phyloP scores from a whole-genome alignment of 2,797 vertebrate species.

The Orestias chungarensis region DNA sequence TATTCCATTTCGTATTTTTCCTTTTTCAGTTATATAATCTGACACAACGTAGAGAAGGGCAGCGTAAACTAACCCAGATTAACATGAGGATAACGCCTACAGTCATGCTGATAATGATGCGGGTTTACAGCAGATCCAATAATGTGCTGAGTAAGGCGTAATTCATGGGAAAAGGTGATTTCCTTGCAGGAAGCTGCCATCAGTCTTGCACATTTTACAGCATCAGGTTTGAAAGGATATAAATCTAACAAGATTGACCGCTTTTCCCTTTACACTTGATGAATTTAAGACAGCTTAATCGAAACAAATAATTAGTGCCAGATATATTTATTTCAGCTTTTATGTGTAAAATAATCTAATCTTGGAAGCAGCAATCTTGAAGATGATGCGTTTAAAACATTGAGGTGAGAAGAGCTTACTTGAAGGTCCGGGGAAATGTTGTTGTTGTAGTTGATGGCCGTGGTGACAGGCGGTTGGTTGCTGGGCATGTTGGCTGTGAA shows the following conservation, averaged over 20 bases:
- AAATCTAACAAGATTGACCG: not conserved
- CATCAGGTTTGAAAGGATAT: conserved; percentile 15
- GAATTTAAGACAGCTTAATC: conserved; percentile 27
- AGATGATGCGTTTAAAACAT: not conserved
- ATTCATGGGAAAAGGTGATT: conserved; percentile 52
- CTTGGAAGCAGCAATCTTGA: conserved; percentile 2
- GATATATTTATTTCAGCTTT: not conserved
- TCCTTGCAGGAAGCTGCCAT: conserved; percentile 7
- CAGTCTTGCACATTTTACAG: conserved; percentile 2
- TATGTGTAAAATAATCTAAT: conserved; percentile 24
- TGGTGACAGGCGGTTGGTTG: conserved; percentile 43
- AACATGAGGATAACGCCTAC: conserved; percentile 19
- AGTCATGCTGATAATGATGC: conserved; percentile 34
- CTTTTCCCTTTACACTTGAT: conserved; percentile 9
- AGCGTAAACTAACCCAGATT: conserved; percentile 31
- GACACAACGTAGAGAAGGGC: conserved; percentile 18
- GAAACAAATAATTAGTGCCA: conserved; percentile 4
- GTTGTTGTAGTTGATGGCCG: conserved; percentile 62
- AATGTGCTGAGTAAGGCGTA: conserved; percentile 31
- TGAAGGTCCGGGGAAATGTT: conserved; percentile 18
- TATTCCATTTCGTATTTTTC: not conserved
- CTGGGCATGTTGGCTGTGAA: conserved; percentile 51
- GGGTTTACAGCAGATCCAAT: conserved; percentile 39
- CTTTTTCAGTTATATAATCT: conserved; percentile 11
- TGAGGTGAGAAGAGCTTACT: conserved; percentile 49